Base-by-base conservation (phyloP, 2,113 vertebrate species). In the Machaerirhynchus nigripectus region DNA sequence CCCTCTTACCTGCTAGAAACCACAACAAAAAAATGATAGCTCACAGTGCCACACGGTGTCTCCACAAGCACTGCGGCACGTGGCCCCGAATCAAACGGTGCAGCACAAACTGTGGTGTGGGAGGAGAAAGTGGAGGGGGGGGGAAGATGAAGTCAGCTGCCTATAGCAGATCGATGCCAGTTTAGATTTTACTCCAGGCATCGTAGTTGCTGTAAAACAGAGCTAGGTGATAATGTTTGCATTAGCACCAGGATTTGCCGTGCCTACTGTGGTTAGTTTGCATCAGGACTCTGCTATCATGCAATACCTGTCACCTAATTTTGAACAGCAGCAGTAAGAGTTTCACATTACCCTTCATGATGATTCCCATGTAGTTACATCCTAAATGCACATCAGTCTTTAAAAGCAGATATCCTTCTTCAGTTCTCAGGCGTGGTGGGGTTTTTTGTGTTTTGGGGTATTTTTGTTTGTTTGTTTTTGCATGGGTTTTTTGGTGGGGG, bases 1-100 rank as follows among this genome's bases (percentile, higher is more conserved):
- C 46, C 15, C 65, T 50, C 16, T 65, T 82, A 79, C 81, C 71
- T 82, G 81, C 82, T 69, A 59, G 57, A 76, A 79, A 44, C 5
- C 26, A 33, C 52, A 35, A 35, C 3, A 22, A 56, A 28, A 42
- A 53, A 47, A 18, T 2, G 39, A 33, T 17, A 37, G 24, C 60
- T 78, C 35, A 6, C 15, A 17, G 30, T 16, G 47, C 52, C 69
- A 6, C 2, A 1, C 0, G 0, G 28, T 9, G 4, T 65, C 47
- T 81, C 47, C 49, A 21, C 35, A 49, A 77, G 53, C 46, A 19
- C 35, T 16, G 68, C 60, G 59, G 52, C 47, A 7, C 1, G 2
- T 52, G 60, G 56, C 68, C 42, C 47, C 24, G 39, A 59, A 59
- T 71, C 69, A 30, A 91, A 80, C 0, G 0, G n/a, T 55, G 73